Evolutionary conservation across 2,113 vertebrate species (phyloP).

Genomic region (Rattus rattus): DNA sequence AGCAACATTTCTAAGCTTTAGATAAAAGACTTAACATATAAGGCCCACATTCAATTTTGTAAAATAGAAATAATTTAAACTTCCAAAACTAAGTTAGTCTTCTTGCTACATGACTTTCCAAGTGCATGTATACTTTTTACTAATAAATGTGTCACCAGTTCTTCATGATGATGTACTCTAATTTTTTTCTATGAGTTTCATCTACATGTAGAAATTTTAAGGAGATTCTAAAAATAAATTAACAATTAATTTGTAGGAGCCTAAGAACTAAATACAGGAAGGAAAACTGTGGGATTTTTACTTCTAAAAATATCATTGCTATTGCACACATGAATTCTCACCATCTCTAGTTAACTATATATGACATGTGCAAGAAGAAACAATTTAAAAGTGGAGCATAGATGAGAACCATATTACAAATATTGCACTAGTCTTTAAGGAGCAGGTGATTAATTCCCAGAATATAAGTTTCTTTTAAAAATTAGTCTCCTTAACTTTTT

Average conservation of each 20-base stretch:
- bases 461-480: neutral
- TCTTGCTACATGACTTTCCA: neutral
- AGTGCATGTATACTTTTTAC: neutral
- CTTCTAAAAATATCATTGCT: neutral
- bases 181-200: neutral
- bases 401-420: neutral
- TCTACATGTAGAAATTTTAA: neutral
- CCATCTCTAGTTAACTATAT: neutral
- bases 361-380: neutral
- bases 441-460: neutral
- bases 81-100: too few relatives aligned
- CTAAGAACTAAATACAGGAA: neutral
- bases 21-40: neutral
- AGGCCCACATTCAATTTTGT: neutral
- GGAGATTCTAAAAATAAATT: neutral
- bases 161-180: neutral
- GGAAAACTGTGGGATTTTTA: too few relatives aligned
- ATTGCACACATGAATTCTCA: neutral
- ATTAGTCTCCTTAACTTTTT: neutral
- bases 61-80: neutral
- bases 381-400: neutral
- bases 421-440: neutral
- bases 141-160: too few relatives aligned
- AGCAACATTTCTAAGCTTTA: neutral
- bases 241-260: neutral